Evolutionary conservation across 1,140 invertebrate genomes (phyloP).

Genomic region (Bombus cullumanus): DNA sequence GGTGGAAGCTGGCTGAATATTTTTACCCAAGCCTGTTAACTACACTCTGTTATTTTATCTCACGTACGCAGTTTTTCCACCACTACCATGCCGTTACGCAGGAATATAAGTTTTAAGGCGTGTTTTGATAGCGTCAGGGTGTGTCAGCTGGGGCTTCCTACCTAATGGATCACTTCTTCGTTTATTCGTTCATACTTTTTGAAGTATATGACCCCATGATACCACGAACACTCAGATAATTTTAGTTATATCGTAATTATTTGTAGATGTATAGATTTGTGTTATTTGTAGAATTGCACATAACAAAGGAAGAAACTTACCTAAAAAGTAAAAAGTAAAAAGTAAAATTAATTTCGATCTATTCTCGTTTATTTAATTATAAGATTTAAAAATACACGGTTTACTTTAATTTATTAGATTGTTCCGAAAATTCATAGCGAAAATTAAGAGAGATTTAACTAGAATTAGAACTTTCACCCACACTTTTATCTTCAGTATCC

Average conservation of each 20-base stretch:
- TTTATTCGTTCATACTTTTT: slow-evolving; percentile 70
- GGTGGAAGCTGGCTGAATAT: slow-evolving; percentile 74
- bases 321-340: not conserved
- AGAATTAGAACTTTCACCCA: not conserved
- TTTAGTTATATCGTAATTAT: not conserved
- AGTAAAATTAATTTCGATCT: not conserved
- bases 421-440: no score
- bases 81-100: slow-evolving; percentile 54
- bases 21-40: slow-evolving; percentile 78
- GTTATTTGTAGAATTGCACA: no score
- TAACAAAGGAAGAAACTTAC: not conserved
- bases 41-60: slow-evolving; percentile 80
- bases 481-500: not conserved
- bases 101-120: slow-evolving; percentile 80
- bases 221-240: slow-evolving; percentile 12
- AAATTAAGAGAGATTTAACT: no score
- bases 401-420: not conserved
- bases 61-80: slow-evolving; percentile 73
- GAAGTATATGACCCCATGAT: slow-evolving; percentile 65
- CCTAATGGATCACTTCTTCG: slow-evolving; percentile 78
- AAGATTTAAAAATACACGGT: not conserved
- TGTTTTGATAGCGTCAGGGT: slow-evolving; percentile 80
- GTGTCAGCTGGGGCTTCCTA: slow-evolving; percentile 78
- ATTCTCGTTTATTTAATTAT: not conserved
- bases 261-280: no score